Evolutionary conservation across 2,797 vertebrate species (phyloP).

Genomic region (Calcarius lapponicus): DNA sequence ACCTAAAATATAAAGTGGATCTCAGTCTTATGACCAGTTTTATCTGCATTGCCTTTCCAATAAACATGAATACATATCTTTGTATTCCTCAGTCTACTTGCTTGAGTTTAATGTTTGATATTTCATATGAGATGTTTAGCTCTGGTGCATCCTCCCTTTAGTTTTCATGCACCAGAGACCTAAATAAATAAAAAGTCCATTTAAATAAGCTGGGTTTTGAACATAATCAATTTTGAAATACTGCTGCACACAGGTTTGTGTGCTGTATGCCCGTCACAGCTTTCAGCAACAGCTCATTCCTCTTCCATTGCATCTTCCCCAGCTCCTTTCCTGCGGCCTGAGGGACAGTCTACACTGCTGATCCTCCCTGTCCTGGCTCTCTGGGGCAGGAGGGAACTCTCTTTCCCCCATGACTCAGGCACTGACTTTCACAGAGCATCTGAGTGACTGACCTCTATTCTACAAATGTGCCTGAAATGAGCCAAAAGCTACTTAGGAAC

Average conservation of each 20-base stretch:
- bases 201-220: neutral
- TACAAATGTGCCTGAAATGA: neutral
- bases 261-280: neutral
- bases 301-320: neutral
- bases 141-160: neutral
- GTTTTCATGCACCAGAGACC: neutral
- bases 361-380: neutral
- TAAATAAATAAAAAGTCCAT: neutral
- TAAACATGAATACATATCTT: neutral
- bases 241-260: neutral
- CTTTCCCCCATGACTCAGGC: neutral
- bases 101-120: neutral
- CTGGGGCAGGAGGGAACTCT: fast-evolving
- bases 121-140: neutral
- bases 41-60: neutral
- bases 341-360: neutral
- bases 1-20: neutral
- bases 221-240: neutral
- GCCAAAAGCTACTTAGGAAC: neutral
- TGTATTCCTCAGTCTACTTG: neutral
- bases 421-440: neutral
- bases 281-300: neutral
- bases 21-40: neutral
- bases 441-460: neutral
- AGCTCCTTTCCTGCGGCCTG: neutral